These are phyloP conservation scores for Perithous albicinctus DNA, from an alignment of 2,888 invertebrate species.

Conservation along the genomic window DNA sequence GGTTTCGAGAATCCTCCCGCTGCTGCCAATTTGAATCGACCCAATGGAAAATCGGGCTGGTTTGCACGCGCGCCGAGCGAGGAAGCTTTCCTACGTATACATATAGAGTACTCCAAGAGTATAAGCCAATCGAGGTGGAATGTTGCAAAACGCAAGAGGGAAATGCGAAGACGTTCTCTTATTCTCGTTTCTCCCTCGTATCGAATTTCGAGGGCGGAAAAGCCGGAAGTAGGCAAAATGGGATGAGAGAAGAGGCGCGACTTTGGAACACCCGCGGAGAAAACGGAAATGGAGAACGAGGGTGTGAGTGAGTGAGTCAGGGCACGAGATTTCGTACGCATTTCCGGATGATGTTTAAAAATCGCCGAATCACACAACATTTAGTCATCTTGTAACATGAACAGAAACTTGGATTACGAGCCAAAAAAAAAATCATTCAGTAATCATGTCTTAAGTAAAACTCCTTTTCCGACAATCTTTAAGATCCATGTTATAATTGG, in stretches of 20 bases:
- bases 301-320: conserved; percentile 10
- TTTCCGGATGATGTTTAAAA: conserved; percentile 40
- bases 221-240: conserved; percentile 49
- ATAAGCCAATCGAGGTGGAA: conserved; percentile 27
- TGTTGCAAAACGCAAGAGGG: conserved; percentile 37
- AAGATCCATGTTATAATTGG: no score
- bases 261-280: neutral
- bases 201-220: conserved; percentile 54
- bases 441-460: neutral
- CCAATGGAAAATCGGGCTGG: conserved; percentile 58
- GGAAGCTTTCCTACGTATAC: conserved; percentile 44
- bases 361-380: neutral
- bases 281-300: conserved; percentile 42
- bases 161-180: conserved; percentile 33
- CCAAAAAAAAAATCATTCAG: neutral
- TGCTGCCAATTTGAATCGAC: conserved; percentile 62
- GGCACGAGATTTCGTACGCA: conserved; percentile 38
- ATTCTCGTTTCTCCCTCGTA: conserved; percentile 38
- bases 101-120: conserved; percentile 14
- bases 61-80: conserved; percentile 42
- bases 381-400: neutral
- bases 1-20: conserved; percentile 48
- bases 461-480: neutral
- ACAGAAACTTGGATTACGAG: neutral
- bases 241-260: neutral